These are phyloP conservation scores for Laterallus jamaicensis DNA, from an alignment of 2,113 vertebrate genomes.

Conservation along the genomic window DNA sequence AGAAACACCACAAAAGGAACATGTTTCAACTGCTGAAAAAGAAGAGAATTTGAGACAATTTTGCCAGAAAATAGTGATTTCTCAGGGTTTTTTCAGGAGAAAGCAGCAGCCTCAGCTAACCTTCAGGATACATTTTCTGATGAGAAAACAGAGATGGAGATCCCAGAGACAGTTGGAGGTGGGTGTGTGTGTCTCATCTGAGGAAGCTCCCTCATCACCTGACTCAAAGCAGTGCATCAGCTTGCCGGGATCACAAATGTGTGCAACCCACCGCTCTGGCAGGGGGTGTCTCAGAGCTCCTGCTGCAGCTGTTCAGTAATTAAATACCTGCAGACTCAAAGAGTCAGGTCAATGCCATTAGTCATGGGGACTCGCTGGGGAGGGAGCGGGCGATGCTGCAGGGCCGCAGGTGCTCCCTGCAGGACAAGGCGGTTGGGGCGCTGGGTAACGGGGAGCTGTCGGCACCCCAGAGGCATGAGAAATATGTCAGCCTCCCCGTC, in stretches of 20 bases:
- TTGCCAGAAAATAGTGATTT: neutral
- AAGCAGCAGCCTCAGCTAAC: neutral
- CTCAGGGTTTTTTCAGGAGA: neutral
- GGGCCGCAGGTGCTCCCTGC: neutral
- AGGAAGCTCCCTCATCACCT: neutral
- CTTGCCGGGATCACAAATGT: neutral
- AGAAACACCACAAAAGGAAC: neutral
- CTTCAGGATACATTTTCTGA: neutral
- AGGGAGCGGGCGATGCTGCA: fast-evolving
- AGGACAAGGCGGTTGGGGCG: neutral
- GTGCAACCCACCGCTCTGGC: fast-evolving
- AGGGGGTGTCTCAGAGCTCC: neutral
- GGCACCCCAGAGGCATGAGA: neutral
- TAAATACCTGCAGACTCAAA: neutral
- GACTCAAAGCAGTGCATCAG: neutral
- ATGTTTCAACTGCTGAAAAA: neutral
- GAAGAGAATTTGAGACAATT: fast-evolving
- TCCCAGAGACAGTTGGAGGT: fast-evolving
- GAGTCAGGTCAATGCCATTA: neutral
- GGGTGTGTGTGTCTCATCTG: neutral
- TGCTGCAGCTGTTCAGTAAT: neutral
- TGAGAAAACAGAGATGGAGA: neutral
- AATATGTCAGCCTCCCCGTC: neutral
- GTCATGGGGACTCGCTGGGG: neutral
- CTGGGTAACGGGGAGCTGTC: neutral